phyloP scores from a whole-genome alignment of 2,888 invertebrate genomes.

The Pelosia muscerda region DNA sequence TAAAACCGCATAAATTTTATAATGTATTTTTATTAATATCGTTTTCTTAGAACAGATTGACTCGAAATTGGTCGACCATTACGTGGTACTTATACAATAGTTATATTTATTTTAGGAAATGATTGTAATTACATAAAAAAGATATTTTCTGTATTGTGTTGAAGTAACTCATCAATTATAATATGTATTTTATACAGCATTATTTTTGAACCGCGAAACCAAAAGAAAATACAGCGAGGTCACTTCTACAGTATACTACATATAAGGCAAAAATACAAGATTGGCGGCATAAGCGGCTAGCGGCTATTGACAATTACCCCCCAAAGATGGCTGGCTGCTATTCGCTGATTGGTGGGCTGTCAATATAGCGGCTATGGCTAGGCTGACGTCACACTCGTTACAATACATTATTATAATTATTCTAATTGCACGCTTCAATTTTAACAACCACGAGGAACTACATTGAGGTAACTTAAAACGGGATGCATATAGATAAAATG shows the following conservation, averaged over 20 bases:
- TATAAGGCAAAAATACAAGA: no score
- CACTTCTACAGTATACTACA: no score
- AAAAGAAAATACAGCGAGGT: not conserved
- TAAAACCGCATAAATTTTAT: constrained; percentile 15
- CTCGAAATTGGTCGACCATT: not conserved
- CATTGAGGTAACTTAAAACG: no score
- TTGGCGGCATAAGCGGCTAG: no score
- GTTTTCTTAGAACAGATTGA: not conserved
- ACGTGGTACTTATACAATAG: not conserved
- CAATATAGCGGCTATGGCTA: no score
- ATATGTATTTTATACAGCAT: no score
- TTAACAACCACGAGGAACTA: not conserved
- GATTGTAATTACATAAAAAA: not conserved
- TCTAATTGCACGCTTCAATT: not conserved
- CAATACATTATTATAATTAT: no score
- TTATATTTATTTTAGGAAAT: not conserved
- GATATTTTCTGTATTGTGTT: not conserved
- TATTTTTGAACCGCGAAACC: not conserved
- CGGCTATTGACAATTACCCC: no score
- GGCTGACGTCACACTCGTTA: no score
- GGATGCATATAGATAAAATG: no score
- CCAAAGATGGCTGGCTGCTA: no score
- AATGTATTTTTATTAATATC: constrained; percentile 12
- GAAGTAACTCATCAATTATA: not conserved
- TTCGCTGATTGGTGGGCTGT: no score